Percentiles rank a stretch among this genome's conserved stretches.
Evolutionary conservation across 2,888 invertebrate species (phyloP).

Genomic region (Nymphalis urticae): DNA sequence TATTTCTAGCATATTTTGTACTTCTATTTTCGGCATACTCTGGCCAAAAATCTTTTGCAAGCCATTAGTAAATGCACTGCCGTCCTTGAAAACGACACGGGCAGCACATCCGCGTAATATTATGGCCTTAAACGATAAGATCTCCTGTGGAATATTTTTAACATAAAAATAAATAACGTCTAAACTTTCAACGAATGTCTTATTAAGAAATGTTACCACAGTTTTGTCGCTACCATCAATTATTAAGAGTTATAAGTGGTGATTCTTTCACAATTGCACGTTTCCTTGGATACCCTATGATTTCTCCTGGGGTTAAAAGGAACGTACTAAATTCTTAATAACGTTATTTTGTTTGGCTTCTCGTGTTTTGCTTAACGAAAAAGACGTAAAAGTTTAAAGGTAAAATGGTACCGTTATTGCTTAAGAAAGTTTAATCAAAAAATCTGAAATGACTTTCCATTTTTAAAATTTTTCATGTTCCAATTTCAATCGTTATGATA

Average conservation of each 20-base stretch:
- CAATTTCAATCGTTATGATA: no score
- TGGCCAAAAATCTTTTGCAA: no score
- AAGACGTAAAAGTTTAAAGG: constrained; percentile 11
- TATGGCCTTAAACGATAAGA: background rate
- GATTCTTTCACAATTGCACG: constrained; percentile 47
- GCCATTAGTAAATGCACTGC: no score
- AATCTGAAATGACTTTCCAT: background rate
- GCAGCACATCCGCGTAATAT: no score
- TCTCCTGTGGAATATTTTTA: background rate
- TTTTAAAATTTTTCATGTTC: no score
- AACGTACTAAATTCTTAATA: constrained; percentile 47
- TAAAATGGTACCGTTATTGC: background rate
- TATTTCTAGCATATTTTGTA: no score
- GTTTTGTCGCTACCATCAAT: constrained; percentile 43
- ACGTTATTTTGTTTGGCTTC: constrained; percentile 29
- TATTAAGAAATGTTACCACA: constrained; percentile 28
- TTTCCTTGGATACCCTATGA: constrained; percentile 44
- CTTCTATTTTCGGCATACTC: no score
- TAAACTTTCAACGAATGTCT: constrained; percentile 17
- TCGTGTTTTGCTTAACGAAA: constrained; percentile 16
- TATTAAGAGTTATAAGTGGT: constrained; percentile 47
- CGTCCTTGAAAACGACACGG: no score
- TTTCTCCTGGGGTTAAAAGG: constrained; percentile 48
- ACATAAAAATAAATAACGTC: constrained; percentile 14
- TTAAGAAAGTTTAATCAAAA: background rate